A percentile compares a stretch with the other conserved stretches of the same genome.
phyloP scores from a whole-genome alignment of 2,113 vertebrate species.

The Charina bottae region DNA sequence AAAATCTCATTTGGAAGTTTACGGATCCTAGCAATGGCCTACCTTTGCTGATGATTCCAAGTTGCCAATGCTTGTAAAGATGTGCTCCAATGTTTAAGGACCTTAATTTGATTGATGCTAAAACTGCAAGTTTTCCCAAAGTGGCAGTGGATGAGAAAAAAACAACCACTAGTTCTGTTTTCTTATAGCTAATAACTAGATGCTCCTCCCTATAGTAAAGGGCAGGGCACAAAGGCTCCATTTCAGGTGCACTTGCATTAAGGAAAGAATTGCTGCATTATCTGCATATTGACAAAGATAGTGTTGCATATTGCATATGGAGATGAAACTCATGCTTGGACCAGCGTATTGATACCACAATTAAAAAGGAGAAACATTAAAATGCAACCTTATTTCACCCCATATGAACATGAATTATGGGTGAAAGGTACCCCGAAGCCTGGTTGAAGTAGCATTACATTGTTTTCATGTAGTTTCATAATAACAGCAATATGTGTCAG shows the following conservation, averaged over 20 bases:
- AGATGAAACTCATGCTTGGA: background rate
- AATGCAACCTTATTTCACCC: background rate
- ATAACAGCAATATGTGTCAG: background rate
- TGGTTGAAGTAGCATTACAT: background rate
- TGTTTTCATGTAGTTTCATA: background rate
- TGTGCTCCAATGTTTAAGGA: background rate
- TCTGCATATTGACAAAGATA: background rate
- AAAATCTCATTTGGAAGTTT: background rate
- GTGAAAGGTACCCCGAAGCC: background rate
- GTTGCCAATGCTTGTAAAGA: background rate
- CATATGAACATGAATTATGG: background rate
- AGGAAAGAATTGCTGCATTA: background rate
- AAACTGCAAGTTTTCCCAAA: background rate
- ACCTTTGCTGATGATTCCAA: background rate
- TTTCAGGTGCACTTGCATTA: background rate
- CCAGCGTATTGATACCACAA: background rate
- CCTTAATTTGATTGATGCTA: background rate
- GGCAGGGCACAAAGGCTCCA: background rate
- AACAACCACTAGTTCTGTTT: background rate
- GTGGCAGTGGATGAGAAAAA: background rate
- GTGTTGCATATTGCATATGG: background rate
- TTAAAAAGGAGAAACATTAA: background rate
- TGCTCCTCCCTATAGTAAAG: background rate
- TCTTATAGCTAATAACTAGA: background rate
- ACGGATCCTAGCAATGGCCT: background rate